Evolutionary conservation across 2,888 invertebrate species (phyloP).

Genomic region (Crematogaster levior): DNA sequence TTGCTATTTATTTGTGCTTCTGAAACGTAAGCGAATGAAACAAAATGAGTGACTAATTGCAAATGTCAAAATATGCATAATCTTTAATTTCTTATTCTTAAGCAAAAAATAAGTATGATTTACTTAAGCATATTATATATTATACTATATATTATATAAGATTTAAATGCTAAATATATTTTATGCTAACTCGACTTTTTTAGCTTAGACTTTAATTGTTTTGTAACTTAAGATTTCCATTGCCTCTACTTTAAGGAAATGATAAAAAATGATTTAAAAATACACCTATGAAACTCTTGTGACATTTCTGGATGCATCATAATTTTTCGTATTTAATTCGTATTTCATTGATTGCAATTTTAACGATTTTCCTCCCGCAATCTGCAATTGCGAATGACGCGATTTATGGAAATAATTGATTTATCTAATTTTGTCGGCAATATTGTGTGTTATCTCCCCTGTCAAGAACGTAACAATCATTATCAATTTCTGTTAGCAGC

Average conservation of each 20-base stretch:
- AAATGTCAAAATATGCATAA: not conserved
- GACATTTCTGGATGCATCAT: not conserved
- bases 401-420: conserved; percentile 4
- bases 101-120: not conserved
- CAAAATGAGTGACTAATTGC: not conserved
- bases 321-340: not conserved
- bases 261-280: not conserved
- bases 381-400: not conserved
- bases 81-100: not conserved
- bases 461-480: not conserved
- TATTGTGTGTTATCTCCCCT: not conserved
- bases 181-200: not conserved
- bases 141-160: no score
- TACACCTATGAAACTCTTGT: not conserved
- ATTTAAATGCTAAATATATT: not conserved
- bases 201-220: not conserved
- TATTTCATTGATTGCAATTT: not conserved
- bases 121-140: no score
- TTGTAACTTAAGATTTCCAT: not conserved
- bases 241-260: not conserved
- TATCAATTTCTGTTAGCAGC: not conserved
- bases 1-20: not conserved
- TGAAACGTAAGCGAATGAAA: no score
- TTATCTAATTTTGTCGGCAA: not conserved
- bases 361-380: not conserved